Evolutionary conservation across 1,140 invertebrate genomes (phyloP).

Genomic region (Drosophila virilis): DNA sequence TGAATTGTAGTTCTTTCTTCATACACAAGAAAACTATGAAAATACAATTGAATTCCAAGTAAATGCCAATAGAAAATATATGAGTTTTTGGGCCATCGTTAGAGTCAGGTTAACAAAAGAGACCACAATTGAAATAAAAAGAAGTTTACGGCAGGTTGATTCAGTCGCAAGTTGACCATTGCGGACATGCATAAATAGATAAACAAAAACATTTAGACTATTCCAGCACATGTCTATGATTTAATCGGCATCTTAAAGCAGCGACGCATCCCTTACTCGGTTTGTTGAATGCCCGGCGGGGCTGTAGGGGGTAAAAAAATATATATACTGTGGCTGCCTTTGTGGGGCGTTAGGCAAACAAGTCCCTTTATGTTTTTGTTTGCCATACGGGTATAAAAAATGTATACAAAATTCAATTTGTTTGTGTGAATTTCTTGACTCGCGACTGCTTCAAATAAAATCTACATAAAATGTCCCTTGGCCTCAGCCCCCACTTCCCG

Average conservation of each 20-base stretch:
- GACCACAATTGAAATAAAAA: too few relatives aligned
- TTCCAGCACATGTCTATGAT: not conserved
- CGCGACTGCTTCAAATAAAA: conserved; percentile 79
- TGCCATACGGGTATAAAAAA: conserved; percentile 72
- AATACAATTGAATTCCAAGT: too few relatives aligned
- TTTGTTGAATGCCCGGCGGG: not conserved
- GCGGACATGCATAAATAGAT: not conserved
- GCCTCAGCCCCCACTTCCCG: not conserved
- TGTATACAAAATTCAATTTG: conserved; percentile 81
- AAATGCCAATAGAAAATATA: too few relatives aligned
- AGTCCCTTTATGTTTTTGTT: conserved; percentile 49
- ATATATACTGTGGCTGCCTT: conserved; percentile 48
- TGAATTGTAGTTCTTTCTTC: too few relatives aligned
- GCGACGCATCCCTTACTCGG: not conserved
- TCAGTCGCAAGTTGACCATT: not conserved
- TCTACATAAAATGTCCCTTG: conserved; percentile 65
- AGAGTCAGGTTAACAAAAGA: too few relatives aligned
- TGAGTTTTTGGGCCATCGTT: too few relatives aligned
- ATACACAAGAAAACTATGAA: too few relatives aligned
- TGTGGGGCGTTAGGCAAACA: conserved; percentile 47
- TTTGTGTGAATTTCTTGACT: conserved; percentile 74
- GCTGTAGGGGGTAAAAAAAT: not conserved
- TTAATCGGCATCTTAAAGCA: not conserved
- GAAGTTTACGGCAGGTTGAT: too few relatives aligned
- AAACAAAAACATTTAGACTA: not conserved